Conservation (phyloP, 1,140 invertebrate species). For the Macrostomum lignano region DNA sequence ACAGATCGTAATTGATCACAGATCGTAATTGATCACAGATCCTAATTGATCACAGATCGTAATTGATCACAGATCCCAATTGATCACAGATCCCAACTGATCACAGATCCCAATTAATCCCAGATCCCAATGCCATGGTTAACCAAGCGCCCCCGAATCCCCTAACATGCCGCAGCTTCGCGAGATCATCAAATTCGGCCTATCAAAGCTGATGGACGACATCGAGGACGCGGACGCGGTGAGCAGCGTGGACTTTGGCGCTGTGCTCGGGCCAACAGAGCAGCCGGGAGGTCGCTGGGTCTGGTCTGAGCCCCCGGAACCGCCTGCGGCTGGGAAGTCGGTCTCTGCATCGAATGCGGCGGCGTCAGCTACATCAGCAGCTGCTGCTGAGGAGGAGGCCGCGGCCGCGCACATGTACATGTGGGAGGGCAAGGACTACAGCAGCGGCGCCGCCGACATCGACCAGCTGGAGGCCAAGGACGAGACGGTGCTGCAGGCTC, state of each 20-base stretch:
- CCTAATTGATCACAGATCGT: too few species aligned
- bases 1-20: too few species aligned
- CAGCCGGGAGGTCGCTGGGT: conserved; percentile 7
- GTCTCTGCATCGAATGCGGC: conserved; percentile 1
- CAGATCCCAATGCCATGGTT: too few species aligned
- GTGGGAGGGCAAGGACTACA: conserved; percentile 25
- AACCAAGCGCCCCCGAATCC: too few species aligned
- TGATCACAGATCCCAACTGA: neutral
- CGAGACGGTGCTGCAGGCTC: too few species aligned
- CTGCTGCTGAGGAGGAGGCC: conserved; percentile 3
- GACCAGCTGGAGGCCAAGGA: too few species aligned
- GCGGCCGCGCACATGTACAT: conserved; percentile 18
- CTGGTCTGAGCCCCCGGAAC: conserved; percentile 8
- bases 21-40: too few species aligned
- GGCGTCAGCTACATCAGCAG: conserved; percentile 4
- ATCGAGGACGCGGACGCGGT: conserved; percentile 8
- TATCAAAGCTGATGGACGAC: conserved; percentile 15
- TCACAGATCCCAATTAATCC: neutral
- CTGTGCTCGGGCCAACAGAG: conserved; percentile 12
- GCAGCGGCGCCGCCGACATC: too few species aligned
- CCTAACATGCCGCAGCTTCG: too few species aligned
- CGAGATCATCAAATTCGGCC: conserved; percentile 24
- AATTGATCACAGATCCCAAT: neutral
- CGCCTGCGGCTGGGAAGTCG: conserved; percentile 6
- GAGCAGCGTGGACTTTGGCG: conserved; percentile 12